Evolutionary conservation across 2,113 vertebrate genomes (phyloP).

Genomic region (Cryptoleucopteryx plumbea): DNA sequence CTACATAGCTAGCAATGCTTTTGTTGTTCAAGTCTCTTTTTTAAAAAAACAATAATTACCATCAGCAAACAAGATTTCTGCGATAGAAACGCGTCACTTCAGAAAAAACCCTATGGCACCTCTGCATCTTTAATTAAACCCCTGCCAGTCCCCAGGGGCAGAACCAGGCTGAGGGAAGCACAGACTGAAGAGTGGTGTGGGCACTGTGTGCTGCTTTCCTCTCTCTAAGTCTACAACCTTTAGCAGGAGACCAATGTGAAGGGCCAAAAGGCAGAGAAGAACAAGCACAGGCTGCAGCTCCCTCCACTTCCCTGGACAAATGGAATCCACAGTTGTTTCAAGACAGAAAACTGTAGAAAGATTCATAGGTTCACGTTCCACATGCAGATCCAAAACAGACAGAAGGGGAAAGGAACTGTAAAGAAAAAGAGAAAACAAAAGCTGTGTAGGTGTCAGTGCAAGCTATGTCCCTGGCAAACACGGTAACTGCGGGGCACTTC

Average conservation of each 20-base stretch:
- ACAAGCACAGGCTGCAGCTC: not conserved
- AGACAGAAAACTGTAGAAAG: not conserved
- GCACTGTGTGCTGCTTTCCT: not conserved
- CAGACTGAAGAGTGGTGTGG: not conserved
- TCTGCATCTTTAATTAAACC: conserved; percentile 58
- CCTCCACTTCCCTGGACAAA: not conserved
- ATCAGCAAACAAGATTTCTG: conserved; percentile 60
- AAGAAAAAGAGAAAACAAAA: not conserved
- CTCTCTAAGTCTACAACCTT: not conserved
- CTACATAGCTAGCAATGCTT: conserved; percentile 9
- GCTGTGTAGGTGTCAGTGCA: conserved; percentile 30
- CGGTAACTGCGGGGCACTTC: conserved; percentile 3
- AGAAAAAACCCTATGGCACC: conserved; percentile 17
- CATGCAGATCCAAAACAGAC: not conserved
- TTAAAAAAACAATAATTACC: conserved; percentile 8
- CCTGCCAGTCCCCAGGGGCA: not conserved
- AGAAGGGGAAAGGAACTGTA: not conserved
- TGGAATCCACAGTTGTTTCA: not conserved
- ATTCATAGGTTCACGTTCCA: not conserved
- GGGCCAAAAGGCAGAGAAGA: not conserved
- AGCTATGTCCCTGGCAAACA: conserved; percentile 37
- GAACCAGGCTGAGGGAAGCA: not conserved
- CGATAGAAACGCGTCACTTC: conserved; percentile 36
- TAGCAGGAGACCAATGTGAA: not conserved
- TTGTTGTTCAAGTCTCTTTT: conserved; percentile 9